Conservation (phyloP, 2,888 invertebrate species). For the Sminthurinus aureus region DNA sequence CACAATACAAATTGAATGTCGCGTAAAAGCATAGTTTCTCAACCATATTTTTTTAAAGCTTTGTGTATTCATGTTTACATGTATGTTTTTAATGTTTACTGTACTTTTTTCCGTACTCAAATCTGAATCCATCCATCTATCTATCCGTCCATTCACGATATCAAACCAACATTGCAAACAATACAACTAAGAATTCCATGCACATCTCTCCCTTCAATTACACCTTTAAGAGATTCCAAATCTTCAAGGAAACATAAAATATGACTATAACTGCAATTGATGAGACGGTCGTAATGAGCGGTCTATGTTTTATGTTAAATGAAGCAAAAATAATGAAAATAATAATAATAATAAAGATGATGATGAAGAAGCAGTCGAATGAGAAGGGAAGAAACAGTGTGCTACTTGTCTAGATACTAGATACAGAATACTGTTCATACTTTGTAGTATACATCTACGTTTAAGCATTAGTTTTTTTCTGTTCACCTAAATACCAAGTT, state of each 20-base stretch:
- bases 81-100: background rate
- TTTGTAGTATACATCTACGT: background rate
- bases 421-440: background rate
- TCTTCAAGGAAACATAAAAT: background rate
- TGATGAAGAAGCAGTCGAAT: background rate
- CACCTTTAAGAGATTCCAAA: background rate
- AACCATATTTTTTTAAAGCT: background rate
- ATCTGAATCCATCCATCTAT: background rate
- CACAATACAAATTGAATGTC: too few species aligned
- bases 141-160: background rate
- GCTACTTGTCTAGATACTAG: background rate
- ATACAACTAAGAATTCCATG: background rate
- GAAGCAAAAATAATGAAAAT: conserved; percentile 3
- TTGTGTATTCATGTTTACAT: background rate
- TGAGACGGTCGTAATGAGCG: background rate
- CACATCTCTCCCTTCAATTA: background rate
- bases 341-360: background rate
- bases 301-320: conserved; percentile 13
- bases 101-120: background rate
- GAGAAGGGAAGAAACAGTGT: background rate
- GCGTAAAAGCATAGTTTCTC: too few species aligned
- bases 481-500: background rate
- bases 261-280: background rate
- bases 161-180: background rate
- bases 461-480: background rate